Evolutionary conservation across 2,113 vertebrate species (phyloP).

Genomic region (Carassius gibelio): DNA sequence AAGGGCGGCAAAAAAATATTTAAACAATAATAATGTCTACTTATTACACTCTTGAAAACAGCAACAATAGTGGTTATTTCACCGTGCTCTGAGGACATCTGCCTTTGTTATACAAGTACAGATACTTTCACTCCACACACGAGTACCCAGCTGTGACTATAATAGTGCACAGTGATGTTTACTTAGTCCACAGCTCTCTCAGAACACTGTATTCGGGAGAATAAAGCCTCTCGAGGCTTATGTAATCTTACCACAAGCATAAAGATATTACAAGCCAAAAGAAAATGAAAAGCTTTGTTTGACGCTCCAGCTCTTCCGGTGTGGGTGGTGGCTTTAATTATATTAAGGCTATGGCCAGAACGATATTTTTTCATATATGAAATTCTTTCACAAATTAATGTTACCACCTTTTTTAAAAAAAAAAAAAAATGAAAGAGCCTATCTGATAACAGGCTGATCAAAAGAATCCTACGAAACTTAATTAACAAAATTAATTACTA

Average conservation of each 20-base stretch:
- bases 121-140: background rate
- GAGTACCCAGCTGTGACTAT: slow-evolving; percentile 14
- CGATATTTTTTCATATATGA: background rate
- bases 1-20: too few species aligned
- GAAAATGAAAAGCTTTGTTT: background rate
- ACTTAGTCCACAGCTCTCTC: background rate
- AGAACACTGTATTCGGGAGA: background rate
- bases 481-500: slow-evolving; percentile 52
- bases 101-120: background rate
- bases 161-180: slow-evolving; percentile 11
- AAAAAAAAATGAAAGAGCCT: background rate
- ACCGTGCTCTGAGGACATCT: background rate
- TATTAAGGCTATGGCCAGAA: background rate
- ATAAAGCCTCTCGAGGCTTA: slow-evolving; percentile 17
- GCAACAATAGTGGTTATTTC: too few species aligned
- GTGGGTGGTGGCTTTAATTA: slow-evolving; percentile 12
- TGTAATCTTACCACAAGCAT: slow-evolving; percentile 29
- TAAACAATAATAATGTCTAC: too few species aligned
- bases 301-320: background rate
- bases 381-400: background rate
- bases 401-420: too few species aligned
- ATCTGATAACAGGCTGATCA: slow-evolving; percentile 52
- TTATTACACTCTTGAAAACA: too few species aligned
- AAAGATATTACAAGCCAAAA: background rate
- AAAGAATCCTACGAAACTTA: slow-evolving; percentile 51